Percentiles rank a stretch among this genome's conserved stretches.
Evolutionary conservation across 1,140 invertebrate species (phyloP).

Genomic region (Drosophila sproati): DNA sequence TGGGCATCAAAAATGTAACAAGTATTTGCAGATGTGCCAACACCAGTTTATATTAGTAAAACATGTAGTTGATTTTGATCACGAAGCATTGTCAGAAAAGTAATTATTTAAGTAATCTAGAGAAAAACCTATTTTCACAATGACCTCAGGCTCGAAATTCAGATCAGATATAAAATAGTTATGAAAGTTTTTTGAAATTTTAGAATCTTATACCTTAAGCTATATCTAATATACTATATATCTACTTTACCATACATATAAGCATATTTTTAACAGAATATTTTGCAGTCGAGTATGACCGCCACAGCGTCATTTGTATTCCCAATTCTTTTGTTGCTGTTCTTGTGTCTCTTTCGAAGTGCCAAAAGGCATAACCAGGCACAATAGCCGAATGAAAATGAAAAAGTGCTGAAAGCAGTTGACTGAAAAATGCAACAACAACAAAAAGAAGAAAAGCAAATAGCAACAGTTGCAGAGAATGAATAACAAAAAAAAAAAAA

Average conservation of each 20-base stretch:
- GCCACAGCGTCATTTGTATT: not conserved
- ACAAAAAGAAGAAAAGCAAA: conserved; percentile 19
- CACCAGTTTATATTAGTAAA: too few relatives aligned
- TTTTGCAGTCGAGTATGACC: not conserved
- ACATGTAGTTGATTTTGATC: too few relatives aligned
- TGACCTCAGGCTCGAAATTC: too few relatives aligned
- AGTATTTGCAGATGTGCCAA: too few relatives aligned
- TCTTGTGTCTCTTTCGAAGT: conserved; percentile 24
- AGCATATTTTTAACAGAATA: conserved; percentile 3
- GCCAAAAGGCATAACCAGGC: conserved; percentile 43
- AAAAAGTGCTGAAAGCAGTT: conserved; percentile 49
- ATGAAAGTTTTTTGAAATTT: too few relatives aligned
- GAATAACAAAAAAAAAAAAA: conserved; percentile 13
- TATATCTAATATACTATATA: too few relatives aligned
- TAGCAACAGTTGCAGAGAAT: not conserved
- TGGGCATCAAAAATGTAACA: not conserved
- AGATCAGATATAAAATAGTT: too few relatives aligned
- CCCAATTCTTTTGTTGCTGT: conserved; percentile 18
- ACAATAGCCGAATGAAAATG: conserved; percentile 30
- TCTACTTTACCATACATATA: not conserved
- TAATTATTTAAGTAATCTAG: too few relatives aligned
- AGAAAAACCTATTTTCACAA: too few relatives aligned
- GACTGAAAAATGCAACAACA: conserved; percentile 35
- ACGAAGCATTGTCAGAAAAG: too few relatives aligned
- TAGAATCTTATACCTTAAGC: too few relatives aligned